A percentile compares a stretch with the other conserved stretches of the same genome.
Conservation (phyloP, 2,888 invertebrate species). For the Mythimna lalbum region DNA sequence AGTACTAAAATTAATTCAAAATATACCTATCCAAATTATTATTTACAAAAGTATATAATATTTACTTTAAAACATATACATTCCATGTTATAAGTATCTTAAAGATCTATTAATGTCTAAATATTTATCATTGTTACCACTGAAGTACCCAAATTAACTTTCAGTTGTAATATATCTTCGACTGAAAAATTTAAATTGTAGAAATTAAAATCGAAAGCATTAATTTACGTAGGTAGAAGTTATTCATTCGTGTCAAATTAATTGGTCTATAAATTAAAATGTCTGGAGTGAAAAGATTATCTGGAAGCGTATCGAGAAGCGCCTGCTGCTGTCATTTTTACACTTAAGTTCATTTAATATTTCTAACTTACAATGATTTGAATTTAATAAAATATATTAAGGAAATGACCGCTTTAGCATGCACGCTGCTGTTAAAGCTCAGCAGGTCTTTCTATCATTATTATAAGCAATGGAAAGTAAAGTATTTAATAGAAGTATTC, state of each 20-base stretch:
- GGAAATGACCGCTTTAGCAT: slow-evolving; percentile 41
- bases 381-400: slow-evolving; percentile 41
- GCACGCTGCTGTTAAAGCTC: slow-evolving; percentile 37
- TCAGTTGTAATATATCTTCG: slow-evolving; percentile 51
- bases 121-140: slow-evolving; percentile 63
- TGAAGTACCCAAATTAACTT: slow-evolving; percentile 44
- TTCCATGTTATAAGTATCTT: slow-evolving; percentile 69
- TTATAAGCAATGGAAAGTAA: slow-evolving; percentile 55
- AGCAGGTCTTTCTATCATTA: slow-evolving; percentile 53
- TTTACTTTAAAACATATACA: slow-evolving; percentile 65
- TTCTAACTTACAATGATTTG: slow-evolving; percentile 41
- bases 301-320: slow-evolving; percentile 46
- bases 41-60: slow-evolving; percentile 55
- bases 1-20: slow-evolving; percentile 67
- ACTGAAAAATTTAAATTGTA: slow-evolving; percentile 50
- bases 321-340: slow-evolving; percentile 40
- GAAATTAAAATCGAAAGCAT: slow-evolving; percentile 36
- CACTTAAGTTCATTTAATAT: slow-evolving; percentile 38
- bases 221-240: slow-evolving; percentile 45
- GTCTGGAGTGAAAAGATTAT: slow-evolving; percentile 43
- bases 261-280: slow-evolving; percentile 58
- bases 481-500: slow-evolving; percentile 62
- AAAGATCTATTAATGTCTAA: slow-evolving; percentile 61
- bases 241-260: slow-evolving; percentile 63
- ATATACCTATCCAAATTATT: slow-evolving; percentile 57